phyloP scores from a whole-genome alignment of 30 jellyfish, hydroid and myxozoan genomes.

The Cassiopea andromeda region DNA sequence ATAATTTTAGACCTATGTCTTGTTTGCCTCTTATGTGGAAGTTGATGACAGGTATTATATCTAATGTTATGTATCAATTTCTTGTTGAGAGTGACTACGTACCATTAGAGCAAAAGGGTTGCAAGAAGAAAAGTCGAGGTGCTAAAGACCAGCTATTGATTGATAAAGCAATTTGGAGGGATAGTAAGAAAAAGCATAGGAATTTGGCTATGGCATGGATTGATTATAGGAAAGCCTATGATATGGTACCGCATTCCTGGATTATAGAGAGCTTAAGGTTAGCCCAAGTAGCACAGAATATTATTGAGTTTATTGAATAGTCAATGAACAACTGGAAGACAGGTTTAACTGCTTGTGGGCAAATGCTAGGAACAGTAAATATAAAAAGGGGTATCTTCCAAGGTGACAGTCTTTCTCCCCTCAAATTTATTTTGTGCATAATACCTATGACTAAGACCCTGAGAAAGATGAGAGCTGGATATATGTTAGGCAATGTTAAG shows the following conservation, averaged over 20 bases:
- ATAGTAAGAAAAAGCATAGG: background rate
- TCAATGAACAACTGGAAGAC: background rate
- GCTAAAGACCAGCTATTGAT: slow-evolving; percentile 28
- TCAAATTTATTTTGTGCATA: background rate
- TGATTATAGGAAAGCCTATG: slow-evolving; percentile 15
- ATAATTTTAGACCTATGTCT: slow-evolving; percentile 38
- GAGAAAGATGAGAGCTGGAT: background rate
- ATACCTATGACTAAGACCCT: background rate
- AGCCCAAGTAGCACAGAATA: background rate
- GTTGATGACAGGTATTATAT: slow-evolving; percentile 19
- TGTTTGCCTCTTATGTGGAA: slow-evolving; percentile 42
- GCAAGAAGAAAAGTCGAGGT: slow-evolving; percentile 26
- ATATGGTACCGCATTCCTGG: slow-evolving; percentile 33
- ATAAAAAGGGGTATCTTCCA: background rate
- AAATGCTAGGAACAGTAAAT: background rate
- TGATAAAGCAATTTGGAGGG: slow-evolving; percentile 11
- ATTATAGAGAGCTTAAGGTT: background rate
- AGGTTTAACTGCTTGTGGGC: background rate
- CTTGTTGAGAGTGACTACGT: background rate
- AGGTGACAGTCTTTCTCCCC: background rate
- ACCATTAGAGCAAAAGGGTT: slow-evolving; percentile 28
- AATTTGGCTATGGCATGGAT: slow-evolving; percentile 45
- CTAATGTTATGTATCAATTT: background rate
- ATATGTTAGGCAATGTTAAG: background rate
- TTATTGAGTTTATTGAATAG: background rate